Base-by-base conservation (phyloP, 2,797 vertebrate genomes). In the Xenops minutus region DNA sequence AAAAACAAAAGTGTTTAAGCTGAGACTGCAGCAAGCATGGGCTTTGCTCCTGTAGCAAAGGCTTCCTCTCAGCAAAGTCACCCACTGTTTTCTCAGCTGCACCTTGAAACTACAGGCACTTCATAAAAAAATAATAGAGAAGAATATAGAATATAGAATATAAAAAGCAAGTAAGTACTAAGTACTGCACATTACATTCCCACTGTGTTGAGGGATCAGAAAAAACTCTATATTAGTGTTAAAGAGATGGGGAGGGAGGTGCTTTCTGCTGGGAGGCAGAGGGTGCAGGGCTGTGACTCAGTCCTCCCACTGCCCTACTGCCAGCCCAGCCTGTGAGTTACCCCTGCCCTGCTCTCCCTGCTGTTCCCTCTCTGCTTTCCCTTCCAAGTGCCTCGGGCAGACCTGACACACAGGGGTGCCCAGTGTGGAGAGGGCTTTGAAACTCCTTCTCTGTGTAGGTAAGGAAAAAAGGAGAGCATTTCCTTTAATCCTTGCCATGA, bases 361-460 rank as follows among this genome's bases (percentile, higher is more conserved):
- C 7, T 20, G 3, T 43, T 17, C 4, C 1, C 10, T 46, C 26
- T 7, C 34, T 59, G 29, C 54, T 39, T 48, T 44, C 34, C n/a
- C n/a, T 54, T 71, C 49, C 54, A 55, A n/a, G 17, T 13, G 26
- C 22, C 29, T 39, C 51, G 37, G n/a, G 7, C 3, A 3, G 39
- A 85, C 14, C 23, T 0, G 2, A 46, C 23, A 44, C 23, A 62
- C 0, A 1, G 24, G 9, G 48, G 30, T 69, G 54, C 18, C 51
- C 62, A 66, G 37, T 0, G 0, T 9, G 3, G 32, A 14, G 0
- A 0, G 71, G 34, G 49, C 48, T 95, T 88, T 82, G 59, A 71
- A 90, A 68, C 18, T 52, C 14, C 58, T 64, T 22, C 17, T 72
- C 17, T 46, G 39, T 0, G 0, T 2, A 59, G 56, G 66, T 30